Evolutionary conservation across 2,797 vertebrate genomes (phyloP).

Genomic region (Ceryle rudis): DNA sequence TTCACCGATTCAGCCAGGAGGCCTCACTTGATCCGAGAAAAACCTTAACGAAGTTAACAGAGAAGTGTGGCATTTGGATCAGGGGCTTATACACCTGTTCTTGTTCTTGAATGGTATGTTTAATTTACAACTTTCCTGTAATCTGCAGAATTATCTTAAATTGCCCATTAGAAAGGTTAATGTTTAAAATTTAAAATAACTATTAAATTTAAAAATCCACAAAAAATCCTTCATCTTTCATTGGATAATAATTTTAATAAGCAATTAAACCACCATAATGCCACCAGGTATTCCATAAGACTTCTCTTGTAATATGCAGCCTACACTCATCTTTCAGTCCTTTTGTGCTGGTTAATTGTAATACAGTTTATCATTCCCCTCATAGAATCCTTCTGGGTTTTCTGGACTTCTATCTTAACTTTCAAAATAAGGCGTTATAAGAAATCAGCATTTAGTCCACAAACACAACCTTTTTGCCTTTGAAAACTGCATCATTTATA

Average conservation of each 20-base stretch:
- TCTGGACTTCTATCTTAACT: background rate
- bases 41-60: slow-evolving; percentile 52
- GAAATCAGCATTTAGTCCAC: background rate
- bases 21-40: slow-evolving; percentile 42
- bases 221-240: slow-evolving; percentile 48
- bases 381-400: background rate
- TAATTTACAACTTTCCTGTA: slow-evolving; percentile 70
- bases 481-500: background rate
- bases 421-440: slow-evolving; percentile 6
- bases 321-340: background rate
- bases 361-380: background rate
- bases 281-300: slow-evolving; percentile 20
- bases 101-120: slow-evolving; percentile 54
- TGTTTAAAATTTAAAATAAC: slow-evolving; percentile 67
- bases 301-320: slow-evolving; percentile 24
- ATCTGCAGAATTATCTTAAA: slow-evolving; percentile 72
- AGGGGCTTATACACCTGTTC: slow-evolving; percentile 54
- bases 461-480: background rate
- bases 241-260: slow-evolving; percentile 59
- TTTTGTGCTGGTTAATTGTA: background rate
- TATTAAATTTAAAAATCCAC: slow-evolving; percentile 66
- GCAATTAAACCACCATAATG: slow-evolving; percentile 61
- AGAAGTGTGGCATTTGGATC: slow-evolving; percentile 10
- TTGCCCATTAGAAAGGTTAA: slow-evolving; percentile 64
- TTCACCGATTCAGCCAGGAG: slow-evolving; percentile 22